phyloP scores from a whole-genome alignment of 2,797 vertebrate genomes.

The Sebastolobus altivelis region DNA sequence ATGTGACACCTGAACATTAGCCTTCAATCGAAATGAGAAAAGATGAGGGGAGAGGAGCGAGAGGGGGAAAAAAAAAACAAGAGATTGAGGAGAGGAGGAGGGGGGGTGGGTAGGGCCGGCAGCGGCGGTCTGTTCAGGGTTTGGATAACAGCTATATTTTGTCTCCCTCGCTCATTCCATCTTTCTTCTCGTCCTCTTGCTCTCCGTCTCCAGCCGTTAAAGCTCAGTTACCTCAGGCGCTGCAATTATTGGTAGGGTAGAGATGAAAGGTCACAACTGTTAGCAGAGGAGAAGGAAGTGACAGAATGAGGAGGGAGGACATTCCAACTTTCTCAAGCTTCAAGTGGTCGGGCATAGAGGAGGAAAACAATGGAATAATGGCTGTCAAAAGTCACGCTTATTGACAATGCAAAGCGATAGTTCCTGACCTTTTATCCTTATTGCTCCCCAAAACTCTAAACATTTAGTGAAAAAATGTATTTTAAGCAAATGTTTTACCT shows the following conservation, averaged over 20 bases:
- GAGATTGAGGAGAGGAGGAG: constrained; percentile 11
- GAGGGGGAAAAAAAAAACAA: not conserved
- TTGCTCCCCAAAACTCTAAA: constrained; percentile 3
- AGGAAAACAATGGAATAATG: constrained; percentile 37
- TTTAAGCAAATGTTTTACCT: not conserved
- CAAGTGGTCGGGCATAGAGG: constrained; percentile 4
- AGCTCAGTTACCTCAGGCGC: constrained; percentile 68
- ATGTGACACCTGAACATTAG: constrained; percentile 69
- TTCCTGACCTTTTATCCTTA: constrained; percentile 26
- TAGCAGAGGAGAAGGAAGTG: constrained; percentile 65
- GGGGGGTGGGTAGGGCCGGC: not conserved
- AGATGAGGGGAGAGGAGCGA: constrained; percentile 50
- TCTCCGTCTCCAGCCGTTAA: constrained; percentile 54
- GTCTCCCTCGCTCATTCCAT: constrained; percentile 59
- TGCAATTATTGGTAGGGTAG: constrained; percentile 74
- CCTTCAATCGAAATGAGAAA: constrained; percentile 73
- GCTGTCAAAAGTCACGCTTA: constrained; percentile 39
- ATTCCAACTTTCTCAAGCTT: constrained; percentile 52
- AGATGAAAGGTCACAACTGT: constrained; percentile 80
- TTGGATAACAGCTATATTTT: constrained; percentile 68
- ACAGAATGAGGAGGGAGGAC: constrained; percentile 54
- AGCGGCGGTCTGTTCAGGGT: constrained; percentile 39
- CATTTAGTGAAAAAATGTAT: constrained; percentile 6
- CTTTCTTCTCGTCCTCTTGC: constrained; percentile 56
- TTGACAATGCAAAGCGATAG: constrained; percentile 7